Percentiles rank a stretch among this genome's conserved stretches.
Evolutionary conservation across 2,113 vertebrate species (phyloP).

Genomic region (Brachypodius melanocephalos): DNA sequence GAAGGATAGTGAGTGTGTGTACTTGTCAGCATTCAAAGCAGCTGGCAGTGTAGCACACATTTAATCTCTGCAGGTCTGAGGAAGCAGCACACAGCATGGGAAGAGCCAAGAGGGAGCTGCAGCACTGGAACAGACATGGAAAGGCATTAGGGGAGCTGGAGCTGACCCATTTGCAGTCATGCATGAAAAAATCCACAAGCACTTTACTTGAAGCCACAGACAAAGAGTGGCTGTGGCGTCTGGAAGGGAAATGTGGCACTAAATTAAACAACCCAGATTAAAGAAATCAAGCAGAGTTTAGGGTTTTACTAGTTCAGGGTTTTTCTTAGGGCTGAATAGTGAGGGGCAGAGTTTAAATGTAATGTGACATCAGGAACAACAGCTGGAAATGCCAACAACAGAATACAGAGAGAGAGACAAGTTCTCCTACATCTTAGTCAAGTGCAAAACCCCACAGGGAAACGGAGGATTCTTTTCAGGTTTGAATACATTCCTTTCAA

Average conservation of each 20-base stretch:
- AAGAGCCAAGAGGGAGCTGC: neutral
- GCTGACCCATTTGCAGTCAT: neutral
- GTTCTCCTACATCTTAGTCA: neutral
- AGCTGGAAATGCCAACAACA: neutral
- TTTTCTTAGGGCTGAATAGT: neutral
- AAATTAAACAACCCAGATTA: neutral
- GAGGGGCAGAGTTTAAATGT: neutral
- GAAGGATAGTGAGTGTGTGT: accelerated
- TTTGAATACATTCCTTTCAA: neutral
- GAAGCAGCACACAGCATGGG: neutral
- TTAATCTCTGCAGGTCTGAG: neutral
- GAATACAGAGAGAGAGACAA: neutral
- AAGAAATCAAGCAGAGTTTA: neutral
- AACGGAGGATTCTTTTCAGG: neutral
- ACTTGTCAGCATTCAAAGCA: neutral
- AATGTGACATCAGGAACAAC: neutral
- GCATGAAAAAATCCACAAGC: neutral
- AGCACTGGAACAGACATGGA: neutral
- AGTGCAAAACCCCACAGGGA: neutral
- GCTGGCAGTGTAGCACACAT: neutral
- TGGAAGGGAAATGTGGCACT: neutral
- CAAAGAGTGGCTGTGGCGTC: neutral
- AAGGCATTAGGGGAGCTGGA: neutral
- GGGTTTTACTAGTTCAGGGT: neutral
- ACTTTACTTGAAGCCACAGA: neutral